These are phyloP conservation scores for Porites evermanni DNA, from an alignment of 92 coral and sea anemone genomes.

Conservation along the genomic window DNA sequence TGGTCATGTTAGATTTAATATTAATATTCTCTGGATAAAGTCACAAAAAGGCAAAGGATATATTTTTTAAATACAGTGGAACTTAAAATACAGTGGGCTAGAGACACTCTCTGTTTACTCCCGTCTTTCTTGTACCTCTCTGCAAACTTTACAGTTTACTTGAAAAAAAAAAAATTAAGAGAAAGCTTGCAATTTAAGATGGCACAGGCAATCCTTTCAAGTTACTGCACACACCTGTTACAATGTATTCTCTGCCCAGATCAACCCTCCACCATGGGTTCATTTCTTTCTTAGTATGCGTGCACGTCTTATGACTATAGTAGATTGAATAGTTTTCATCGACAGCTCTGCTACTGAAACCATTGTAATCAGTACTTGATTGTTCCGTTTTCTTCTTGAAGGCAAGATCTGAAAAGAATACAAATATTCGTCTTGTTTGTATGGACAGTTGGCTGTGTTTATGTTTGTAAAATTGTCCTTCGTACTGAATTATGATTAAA, in stretches of 20 bases:
- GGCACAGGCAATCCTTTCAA: background rate
- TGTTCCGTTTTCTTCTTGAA: constrained; percentile 80
- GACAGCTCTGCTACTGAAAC: constrained; percentile 90
- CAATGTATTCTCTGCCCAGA: constrained; percentile 83
- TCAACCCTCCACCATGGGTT: constrained; percentile 99
- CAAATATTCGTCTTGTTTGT: too few species aligned
- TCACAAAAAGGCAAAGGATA: too few species aligned
- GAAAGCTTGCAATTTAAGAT: background rate
- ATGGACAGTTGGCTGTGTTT: too few species aligned
- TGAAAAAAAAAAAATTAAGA: too few species aligned
- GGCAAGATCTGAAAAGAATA: constrained; percentile 77
- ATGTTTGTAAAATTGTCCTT: too few species aligned
- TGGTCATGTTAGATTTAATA: too few species aligned
- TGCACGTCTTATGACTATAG: constrained; percentile 78
- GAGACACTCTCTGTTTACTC: too few species aligned
- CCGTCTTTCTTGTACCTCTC: too few species aligned
- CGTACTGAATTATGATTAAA: too few species aligned
- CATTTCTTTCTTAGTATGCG: constrained; percentile 84
- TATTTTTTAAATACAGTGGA: too few species aligned
- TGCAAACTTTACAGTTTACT: background rate
- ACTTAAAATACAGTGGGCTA: too few species aligned
- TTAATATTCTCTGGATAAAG: too few species aligned
- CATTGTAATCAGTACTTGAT: constrained; percentile 90
- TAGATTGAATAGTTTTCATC: constrained; percentile 79
- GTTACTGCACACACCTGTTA: constrained; percentile 74